Evolutionary conservation across 2,888 invertebrate species (phyloP).

Genomic region (Drosophila anomalata): DNA sequence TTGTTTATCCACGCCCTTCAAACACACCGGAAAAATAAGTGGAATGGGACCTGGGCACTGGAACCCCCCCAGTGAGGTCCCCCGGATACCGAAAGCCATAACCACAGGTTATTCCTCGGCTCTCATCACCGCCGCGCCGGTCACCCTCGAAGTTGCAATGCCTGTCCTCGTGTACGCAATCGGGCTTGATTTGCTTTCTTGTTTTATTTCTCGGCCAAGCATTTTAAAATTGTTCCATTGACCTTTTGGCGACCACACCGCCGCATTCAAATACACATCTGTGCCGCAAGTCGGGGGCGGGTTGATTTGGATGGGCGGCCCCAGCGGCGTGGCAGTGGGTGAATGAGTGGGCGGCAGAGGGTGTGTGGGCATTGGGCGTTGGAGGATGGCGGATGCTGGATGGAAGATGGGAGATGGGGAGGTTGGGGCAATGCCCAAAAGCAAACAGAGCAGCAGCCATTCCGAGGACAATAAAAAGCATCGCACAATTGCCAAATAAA

Average conservation of each 20-base stretch:
- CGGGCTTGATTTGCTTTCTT: constrained; percentile 42
- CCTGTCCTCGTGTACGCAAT: constrained; percentile 41
- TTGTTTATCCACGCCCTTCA: constrained; percentile 33
- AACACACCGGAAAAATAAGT: constrained; percentile 25
- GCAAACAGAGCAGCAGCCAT: constrained; percentile 64
- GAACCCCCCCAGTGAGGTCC: background rate
- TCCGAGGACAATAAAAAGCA: constrained; percentile 72
- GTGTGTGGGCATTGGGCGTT: constrained; percentile 12
- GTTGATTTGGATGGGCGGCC: background rate
- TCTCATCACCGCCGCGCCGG: background rate
- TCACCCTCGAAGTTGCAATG: constrained; percentile 51
- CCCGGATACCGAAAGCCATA: constrained; percentile 26
- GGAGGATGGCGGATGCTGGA: background rate
- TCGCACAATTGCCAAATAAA: constrained; percentile 78
- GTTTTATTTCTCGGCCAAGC: constrained; percentile 42
- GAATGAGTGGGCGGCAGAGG: constrained; percentile 8
- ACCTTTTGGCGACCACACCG: constrained; percentile 61
- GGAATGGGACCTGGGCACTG: background rate
- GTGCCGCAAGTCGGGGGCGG: constrained; percentile 8
- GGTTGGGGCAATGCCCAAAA: constrained; percentile 56
- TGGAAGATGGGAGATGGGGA: constrained; percentile 15
- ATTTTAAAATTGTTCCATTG: constrained; percentile 75
- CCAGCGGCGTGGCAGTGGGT: background rate
- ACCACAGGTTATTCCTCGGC: constrained; percentile 18
- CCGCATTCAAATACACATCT: constrained; percentile 45